Conservation (phyloP, 1,140 invertebrate genomes). For the Tetraneura akinire region DNA sequence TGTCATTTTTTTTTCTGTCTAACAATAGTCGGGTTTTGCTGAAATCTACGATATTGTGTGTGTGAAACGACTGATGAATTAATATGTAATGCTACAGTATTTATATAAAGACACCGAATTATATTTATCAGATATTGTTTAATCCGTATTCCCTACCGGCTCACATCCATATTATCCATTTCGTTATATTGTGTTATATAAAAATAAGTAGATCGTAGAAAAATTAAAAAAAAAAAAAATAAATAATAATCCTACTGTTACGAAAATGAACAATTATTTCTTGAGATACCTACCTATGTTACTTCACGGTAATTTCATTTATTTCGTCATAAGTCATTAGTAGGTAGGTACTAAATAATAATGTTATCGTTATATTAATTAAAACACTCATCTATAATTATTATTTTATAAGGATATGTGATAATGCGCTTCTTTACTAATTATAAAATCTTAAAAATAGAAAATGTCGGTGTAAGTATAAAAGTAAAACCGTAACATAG, state of each 20-base stretch:
- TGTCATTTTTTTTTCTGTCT: neutral
- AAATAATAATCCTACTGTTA: no score
- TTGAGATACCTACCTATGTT: slow-evolving; percentile 14
- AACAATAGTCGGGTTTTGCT: neutral
- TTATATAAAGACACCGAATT: neutral
- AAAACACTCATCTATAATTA: no score
- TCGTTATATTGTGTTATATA: neutral
- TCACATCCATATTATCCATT: no score
- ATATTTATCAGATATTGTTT: slow-evolving; percentile 1
- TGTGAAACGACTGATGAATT: neutral
- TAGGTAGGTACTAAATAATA: no score
- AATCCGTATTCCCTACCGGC: neutral
- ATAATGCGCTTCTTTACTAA: no score
- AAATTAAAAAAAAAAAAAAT: neutral
- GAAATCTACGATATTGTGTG: neutral
- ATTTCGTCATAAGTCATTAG: neutral
- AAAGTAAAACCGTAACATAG: no score
- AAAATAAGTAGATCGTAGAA: neutral
- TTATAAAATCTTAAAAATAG: no score
- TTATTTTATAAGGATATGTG: no score
- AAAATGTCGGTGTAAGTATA: no score
- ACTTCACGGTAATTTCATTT: slow-evolving; percentile 21
- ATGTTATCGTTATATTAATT: no score
- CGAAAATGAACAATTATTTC: neutral
- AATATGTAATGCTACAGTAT: neutral